Evolutionary conservation across 2,888 invertebrate genomes (phyloP).

Genomic region (Ethmia dodecea): DNA sequence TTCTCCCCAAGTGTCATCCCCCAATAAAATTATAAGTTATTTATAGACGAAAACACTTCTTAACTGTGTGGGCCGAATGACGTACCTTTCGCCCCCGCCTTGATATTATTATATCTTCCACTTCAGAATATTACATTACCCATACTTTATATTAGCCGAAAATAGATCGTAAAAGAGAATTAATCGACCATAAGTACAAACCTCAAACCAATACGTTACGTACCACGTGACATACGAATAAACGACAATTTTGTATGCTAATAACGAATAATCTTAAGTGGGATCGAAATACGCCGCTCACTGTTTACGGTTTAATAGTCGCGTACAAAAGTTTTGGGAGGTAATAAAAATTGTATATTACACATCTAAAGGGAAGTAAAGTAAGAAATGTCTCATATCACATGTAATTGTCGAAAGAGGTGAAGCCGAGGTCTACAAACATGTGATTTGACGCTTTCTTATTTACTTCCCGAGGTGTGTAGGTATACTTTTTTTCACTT

Average conservation of each 20-base stretch:
- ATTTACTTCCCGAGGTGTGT: too few species aligned
- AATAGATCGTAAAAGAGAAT: conserved; percentile 16
- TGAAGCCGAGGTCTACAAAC: too few species aligned
- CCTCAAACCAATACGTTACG: conserved; percentile 31
- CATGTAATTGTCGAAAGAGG: too few species aligned
- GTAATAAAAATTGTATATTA: too few species aligned
- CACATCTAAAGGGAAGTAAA: too few species aligned
- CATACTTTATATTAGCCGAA: background rate
- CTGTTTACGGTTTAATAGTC: conserved; percentile 32
- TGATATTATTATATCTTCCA: background rate
- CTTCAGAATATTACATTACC: background rate
- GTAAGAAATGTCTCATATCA: too few species aligned
- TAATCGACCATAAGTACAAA: conserved; percentile 39
- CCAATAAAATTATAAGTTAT: too few species aligned
- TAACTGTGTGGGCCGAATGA: too few species aligned
- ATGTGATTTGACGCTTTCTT: too few species aligned
- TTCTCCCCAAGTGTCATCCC: too few species aligned
- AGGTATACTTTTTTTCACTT: too few species aligned
- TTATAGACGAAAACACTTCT: too few species aligned
- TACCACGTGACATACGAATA: conserved; percentile 28
- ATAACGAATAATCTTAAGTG: conserved; percentile 65
- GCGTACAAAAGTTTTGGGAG: conserved; percentile 18
- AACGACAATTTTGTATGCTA: conserved; percentile 64
- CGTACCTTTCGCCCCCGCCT: background rate
- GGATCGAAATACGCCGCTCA: conserved; percentile 50